These are phyloP conservation scores for Hemicentrotus pulcherrimus DNA, from an alignment of 35 echinoderm and acorn worm species.

Conservation along the genomic window DNA sequence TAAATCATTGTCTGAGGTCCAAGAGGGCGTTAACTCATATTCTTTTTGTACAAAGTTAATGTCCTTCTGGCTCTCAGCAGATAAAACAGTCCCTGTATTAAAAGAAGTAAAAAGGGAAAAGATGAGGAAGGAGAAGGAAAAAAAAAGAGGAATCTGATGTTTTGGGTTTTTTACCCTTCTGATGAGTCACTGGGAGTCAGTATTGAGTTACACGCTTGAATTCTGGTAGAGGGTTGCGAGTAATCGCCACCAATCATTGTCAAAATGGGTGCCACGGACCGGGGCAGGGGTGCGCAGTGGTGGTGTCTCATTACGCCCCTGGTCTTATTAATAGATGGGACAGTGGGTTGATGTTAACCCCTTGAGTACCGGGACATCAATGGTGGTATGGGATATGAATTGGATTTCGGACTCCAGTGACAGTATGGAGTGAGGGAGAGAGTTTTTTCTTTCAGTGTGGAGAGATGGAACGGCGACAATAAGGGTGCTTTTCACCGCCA, in stretches of 20 bases:
- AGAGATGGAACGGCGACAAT: neutral
- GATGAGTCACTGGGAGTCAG: slow-evolving; percentile 8
- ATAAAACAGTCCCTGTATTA: too few species aligned
- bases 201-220: neutral
- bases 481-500: neutral
- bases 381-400: neutral
- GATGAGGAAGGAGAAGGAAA: neutral
- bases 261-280: slow-evolving; percentile 12
- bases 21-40: too few species aligned
- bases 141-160: neutral
- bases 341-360: neutral
- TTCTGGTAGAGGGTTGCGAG: neutral
- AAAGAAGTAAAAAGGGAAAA: neutral
- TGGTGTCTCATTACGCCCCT: slow-evolving; percentile 16
- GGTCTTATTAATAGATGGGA: slow-evolving; percentile 14
- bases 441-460: neutral
- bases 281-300: neutral
- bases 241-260: slow-evolving; percentile 32
- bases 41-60: too few species aligned
- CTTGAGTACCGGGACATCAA: neutral
- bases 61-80: too few species aligned
- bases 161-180: neutral
- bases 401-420: neutral
- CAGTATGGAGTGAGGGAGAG: neutral
- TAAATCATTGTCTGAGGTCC: too few species aligned